Conservation (phyloP, 2,888 invertebrate genomes). For the Hypolimnas misippus region DNA sequence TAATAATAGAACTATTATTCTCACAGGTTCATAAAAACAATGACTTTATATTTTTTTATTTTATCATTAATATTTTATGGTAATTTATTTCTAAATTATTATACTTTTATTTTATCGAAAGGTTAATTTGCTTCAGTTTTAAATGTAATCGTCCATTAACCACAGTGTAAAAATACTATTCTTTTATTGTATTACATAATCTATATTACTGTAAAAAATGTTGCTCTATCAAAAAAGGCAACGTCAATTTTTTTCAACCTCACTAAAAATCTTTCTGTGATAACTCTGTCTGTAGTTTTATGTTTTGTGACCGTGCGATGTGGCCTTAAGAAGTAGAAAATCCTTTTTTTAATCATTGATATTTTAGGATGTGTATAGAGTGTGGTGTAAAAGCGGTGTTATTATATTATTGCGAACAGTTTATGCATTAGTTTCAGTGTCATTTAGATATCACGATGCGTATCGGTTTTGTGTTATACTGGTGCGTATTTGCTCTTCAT, state of each 20-base stretch:
- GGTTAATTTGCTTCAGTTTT: neutral
- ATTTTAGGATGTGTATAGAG: constrained; percentile 77
- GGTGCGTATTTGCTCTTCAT: constrained; percentile 80
- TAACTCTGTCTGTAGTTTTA: constrained; percentile 58
- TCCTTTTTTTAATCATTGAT: constrained; percentile 53
- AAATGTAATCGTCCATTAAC: neutral
- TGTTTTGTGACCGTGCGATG: constrained; percentile 70
- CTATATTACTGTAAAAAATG: constrained; percentile 22
- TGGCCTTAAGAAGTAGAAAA: constrained; percentile 64
- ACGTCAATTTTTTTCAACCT: constrained; percentile 41
- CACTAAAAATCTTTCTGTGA: constrained; percentile 57
- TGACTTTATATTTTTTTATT: too few species aligned
- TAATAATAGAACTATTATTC: too few species aligned
- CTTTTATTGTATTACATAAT: neutral
- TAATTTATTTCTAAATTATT: neutral
- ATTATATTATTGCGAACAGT: constrained; percentile 64
- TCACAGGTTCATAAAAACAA: too few species aligned
- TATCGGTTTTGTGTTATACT: constrained; percentile 80
- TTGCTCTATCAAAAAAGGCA: constrained; percentile 21
- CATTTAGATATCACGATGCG: constrained; percentile 80
- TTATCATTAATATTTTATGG: too few species aligned
- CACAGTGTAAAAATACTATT: constrained; percentile 1
- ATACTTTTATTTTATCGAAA: neutral
- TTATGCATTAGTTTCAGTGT: constrained; percentile 71
- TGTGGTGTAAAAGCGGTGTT: constrained; percentile 61